phyloP scores from a whole-genome alignment of 2,797 vertebrate species.

The Numenius phaeopus region DNA sequence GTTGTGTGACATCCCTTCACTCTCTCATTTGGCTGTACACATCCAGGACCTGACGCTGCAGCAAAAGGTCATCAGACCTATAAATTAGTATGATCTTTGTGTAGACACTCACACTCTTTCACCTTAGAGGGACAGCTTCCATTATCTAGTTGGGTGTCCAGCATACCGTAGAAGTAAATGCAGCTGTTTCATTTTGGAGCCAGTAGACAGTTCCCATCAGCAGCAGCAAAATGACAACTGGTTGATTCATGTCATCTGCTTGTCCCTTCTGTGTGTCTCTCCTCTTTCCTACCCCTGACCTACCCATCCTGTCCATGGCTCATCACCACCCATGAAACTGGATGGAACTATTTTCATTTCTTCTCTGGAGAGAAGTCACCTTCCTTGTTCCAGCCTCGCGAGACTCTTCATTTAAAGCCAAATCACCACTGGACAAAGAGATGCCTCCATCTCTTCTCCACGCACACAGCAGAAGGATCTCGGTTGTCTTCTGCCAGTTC shows the following conservation, averaged over 20 bases:
- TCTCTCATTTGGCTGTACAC: not conserved
- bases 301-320: not conserved
- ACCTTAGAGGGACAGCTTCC: not conserved
- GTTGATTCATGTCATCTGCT: not conserved
- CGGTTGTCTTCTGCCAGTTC: not conserved
- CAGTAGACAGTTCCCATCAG: not conserved
- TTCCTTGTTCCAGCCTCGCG: not conserved
- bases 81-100: not conserved
- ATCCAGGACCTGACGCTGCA: not conserved
- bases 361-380: not conserved
- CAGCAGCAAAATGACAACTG: not conserved
- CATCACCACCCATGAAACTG: not conserved
- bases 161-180: not conserved
- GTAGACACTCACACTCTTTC: conserved; percentile 12
- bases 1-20: not conserved
- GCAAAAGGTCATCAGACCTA: not conserved
- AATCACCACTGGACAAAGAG: not conserved
- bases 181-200: conserved; percentile 22
- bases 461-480: not conserved
- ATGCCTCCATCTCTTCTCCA: not conserved
- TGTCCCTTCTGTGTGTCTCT: not conserved
- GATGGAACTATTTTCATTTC: not conserved
- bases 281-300: not conserved
- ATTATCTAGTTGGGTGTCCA: not conserved
- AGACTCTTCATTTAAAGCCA: not conserved